Conservation (phyloP, 1,140 invertebrate genomes). For the Rhagoletis zephyria region DNA sequence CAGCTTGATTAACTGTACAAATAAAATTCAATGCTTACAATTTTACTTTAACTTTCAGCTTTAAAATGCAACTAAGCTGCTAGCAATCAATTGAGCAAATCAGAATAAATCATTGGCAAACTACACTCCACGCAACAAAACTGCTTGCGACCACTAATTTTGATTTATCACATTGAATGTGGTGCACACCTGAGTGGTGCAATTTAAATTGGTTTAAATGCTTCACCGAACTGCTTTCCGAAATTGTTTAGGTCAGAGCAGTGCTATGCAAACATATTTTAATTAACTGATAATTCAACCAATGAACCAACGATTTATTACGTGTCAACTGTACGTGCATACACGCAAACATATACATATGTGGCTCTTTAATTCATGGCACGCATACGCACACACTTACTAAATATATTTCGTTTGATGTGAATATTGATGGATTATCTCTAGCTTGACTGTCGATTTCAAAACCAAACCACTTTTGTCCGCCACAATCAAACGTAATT, state of each 20-base stretch:
- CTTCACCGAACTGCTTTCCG: background rate
- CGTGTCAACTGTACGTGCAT: background rate
- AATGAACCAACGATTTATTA: constrained; percentile 7
- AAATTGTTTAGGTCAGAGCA: no score
- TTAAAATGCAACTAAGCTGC: background rate
- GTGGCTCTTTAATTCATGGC: no score
- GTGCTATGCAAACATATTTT: constrained; percentile 9
- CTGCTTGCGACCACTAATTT: background rate
- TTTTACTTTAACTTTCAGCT: background rate
- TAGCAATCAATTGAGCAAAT: background rate
- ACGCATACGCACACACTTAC: no score
- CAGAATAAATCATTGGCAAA: background rate
- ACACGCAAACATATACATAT: background rate
- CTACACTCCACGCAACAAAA: background rate
- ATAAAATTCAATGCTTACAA: background rate
- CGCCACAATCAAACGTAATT: constrained; percentile 28
- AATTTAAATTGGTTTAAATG: background rate
- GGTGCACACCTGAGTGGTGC: background rate
- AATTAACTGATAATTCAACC: constrained; percentile 37
- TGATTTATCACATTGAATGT: background rate
- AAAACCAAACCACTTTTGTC: constrained; percentile 19
- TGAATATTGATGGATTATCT: constrained; percentile 11
- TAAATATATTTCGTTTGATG: background rate
- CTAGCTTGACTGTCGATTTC: background rate
- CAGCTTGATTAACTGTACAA: no score